Percentiles rank a stretch among this genome's conserved stretches.
phyloP scores from a whole-genome alignment of 2,113 vertebrate species.

The Pygoscelis antarcticus region DNA sequence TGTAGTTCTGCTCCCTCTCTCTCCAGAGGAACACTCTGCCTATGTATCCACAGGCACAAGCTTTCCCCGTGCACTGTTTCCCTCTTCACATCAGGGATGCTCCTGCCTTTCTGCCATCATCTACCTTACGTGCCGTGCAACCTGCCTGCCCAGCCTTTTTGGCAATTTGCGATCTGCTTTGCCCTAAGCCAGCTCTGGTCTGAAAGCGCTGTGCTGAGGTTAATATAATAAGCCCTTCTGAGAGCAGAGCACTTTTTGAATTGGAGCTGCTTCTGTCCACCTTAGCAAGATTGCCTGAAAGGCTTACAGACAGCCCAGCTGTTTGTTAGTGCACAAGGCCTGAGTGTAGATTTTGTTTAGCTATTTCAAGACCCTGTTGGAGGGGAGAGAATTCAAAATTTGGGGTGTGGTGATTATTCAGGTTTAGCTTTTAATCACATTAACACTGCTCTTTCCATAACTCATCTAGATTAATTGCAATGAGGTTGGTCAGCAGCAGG shows the following conservation, averaged over 20 bases:
- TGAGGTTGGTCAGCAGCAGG: neutral
- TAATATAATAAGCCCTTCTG: neutral
- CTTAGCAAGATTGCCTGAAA: neutral
- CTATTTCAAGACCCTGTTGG: neutral
- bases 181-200: neutral
- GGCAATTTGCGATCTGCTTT: neutral
- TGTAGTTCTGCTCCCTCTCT: neutral
- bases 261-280: neutral
- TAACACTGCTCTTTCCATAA: neutral
- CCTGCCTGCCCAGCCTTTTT: neutral
- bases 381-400: neutral
- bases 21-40: neutral
- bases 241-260: neutral
- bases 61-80: neutral
- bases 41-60: neutral
- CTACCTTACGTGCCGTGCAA: fast-evolving
- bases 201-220: neutral
- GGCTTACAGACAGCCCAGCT: neutral
- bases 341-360: neutral
- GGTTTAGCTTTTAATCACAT: neutral
- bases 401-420: neutral
- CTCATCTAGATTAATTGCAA: neutral
- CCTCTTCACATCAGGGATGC: neutral
- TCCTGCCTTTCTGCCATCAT: neutral
- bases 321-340: neutral